Conservation (phyloP, 1,140 invertebrate genomes). For the Hormaphis cornu region DNA sequence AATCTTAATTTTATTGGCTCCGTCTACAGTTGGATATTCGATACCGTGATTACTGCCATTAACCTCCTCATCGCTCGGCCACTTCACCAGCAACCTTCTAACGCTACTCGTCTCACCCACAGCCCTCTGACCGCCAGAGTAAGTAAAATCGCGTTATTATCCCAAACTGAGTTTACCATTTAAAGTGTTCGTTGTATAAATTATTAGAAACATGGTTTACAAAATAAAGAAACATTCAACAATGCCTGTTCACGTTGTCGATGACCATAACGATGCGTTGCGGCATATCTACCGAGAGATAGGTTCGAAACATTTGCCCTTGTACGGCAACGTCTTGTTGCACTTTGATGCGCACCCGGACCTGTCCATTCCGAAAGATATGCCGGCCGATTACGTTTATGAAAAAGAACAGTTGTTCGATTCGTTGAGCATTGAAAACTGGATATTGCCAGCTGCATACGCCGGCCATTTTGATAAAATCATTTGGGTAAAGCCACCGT, state of each 20-base stretch:
- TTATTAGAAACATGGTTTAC: conserved; percentile 26
- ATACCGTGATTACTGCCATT: too few species aligned
- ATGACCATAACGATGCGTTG: conserved; percentile 45
- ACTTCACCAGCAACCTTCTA: too few species aligned
- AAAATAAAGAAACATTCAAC: conserved; percentile 42
- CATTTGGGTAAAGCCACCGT: conserved; percentile 80
- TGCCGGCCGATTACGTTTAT: conserved; percentile 59
- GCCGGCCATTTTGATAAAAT: conserved; percentile 71
- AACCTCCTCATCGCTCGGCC: too few species aligned
- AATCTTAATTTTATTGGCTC: too few species aligned
- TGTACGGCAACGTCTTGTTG: conserved; percentile 62
- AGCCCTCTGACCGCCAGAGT: background rate
- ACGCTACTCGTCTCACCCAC: too few species aligned
- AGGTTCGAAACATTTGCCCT: conserved; percentile 68
- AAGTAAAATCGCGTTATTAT: background rate
- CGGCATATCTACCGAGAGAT: conserved; percentile 72
- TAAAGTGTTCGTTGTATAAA: conserved; percentile 6
- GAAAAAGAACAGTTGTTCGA: conserved; percentile 51
- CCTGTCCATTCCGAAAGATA: conserved; percentile 66
- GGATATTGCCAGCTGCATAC: conserved; percentile 78
- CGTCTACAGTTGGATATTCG: too few species aligned
- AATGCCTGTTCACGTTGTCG: conserved; percentile 62
- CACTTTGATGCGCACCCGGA: conserved; percentile 91
- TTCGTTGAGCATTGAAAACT: conserved; percentile 77
- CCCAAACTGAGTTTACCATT: background rate